phyloP scores from a whole-genome alignment of 2,888 invertebrate species.

The Himalopsyche tibetana region DNA sequence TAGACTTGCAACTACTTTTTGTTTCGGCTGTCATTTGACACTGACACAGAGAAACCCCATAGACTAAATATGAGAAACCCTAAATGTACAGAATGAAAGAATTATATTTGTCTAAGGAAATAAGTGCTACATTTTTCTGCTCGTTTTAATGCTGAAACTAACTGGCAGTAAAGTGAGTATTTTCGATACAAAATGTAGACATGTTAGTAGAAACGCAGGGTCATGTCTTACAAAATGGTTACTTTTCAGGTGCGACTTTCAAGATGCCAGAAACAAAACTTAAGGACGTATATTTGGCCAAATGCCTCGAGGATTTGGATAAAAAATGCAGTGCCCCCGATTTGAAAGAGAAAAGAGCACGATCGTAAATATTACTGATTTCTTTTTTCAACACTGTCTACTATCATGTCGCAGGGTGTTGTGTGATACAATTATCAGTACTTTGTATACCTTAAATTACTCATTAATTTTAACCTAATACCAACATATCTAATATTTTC shows the following conservation, averaged over 20 bases:
- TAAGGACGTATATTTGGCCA: slow-evolving; percentile 77
- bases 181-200: neutral
- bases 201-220: neutral
- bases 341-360: slow-evolving; percentile 75
- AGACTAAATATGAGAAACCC: neutral
- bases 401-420: neutral
- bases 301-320: slow-evolving; percentile 78
- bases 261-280: slow-evolving; percentile 76
- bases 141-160: slow-evolving; percentile 17
- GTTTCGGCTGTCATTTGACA: slow-evolving; percentile 8
- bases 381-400: slow-evolving; percentile 4
- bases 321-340: slow-evolving; percentile 75
- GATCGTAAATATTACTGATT: slow-evolving; percentile 72
- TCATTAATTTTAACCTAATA: too few species aligned
- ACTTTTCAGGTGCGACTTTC: slow-evolving; percentile 23
- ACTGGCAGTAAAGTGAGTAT: neutral
- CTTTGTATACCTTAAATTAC: too few species aligned
- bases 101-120: neutral
- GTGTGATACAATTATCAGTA: neutral
- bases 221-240: slow-evolving; percentile 18
- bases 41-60: slow-evolving; percentile 18
- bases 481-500: too few species aligned
- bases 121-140: neutral
- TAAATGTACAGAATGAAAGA: neutral
- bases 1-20: neutral